Percentiles rank a stretch among this genome's conserved stretches.
Conservation (phyloP, 2,888 invertebrate species). For the Gari tellinella region DNA sequence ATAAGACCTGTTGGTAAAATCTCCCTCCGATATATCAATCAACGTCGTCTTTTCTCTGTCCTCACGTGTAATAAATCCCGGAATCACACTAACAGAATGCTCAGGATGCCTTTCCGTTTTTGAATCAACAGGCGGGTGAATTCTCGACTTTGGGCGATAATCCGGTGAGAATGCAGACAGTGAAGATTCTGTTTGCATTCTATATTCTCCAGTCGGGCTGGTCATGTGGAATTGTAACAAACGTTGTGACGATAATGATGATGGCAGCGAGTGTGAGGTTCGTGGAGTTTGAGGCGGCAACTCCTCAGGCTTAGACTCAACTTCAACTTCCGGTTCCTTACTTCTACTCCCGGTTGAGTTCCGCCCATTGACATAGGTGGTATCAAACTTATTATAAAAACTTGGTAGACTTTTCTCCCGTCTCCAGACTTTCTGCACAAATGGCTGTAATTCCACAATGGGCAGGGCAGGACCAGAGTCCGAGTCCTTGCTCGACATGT, state of each 20-base stretch:
- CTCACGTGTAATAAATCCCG: slow-evolving; percentile 73
- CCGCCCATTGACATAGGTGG: neutral
- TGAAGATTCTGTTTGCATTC: too few relatives aligned
- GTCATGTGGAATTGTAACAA: slow-evolving; percentile 21
- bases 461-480: slow-evolving; percentile 59
- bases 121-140: slow-evolving; percentile 60
- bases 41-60: slow-evolving; percentile 73
- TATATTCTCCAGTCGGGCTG: too few relatives aligned
- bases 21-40: slow-evolving; percentile 60
- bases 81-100: slow-evolving; percentile 70
- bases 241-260: slow-evolving; percentile 37
- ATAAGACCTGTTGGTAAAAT: slow-evolving; percentile 49
- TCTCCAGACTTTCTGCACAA: slow-evolving; percentile 75
- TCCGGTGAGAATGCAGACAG: slow-evolving; percentile 18
- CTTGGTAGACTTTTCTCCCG: slow-evolving; percentile 75
- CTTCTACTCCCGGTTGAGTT: neutral
- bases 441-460: slow-evolving; percentile 75
- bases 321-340: slow-evolving; percentile 24
- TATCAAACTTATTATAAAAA: slow-evolving; percentile 57
- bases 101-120: slow-evolving; percentile 59
- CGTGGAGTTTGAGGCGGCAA: slow-evolving; percentile 49
- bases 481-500: slow-evolving; percentile 22
- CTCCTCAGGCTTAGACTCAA: slow-evolving; percentile 14
- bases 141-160: slow-evolving; percentile 37
- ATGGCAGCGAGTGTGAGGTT: slow-evolving; percentile 51